These are phyloP conservation scores for Thunnus albacares DNA, from an alignment of 2,797 vertebrate genomes.

Conservation along the genomic window DNA sequence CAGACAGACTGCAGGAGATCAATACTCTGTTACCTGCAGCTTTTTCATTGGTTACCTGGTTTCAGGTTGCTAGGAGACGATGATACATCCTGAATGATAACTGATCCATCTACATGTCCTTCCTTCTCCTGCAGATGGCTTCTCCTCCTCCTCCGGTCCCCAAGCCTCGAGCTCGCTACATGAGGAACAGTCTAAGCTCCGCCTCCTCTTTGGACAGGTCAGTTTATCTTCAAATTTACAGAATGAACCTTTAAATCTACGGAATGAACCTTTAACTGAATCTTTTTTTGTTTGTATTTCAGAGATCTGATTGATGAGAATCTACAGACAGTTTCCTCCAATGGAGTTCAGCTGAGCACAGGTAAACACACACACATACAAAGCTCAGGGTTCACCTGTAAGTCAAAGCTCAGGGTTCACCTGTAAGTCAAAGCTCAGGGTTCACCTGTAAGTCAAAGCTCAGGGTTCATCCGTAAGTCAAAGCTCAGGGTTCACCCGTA, in stretches of 20 bases:
- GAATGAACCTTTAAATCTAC: neutral
- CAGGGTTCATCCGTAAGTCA: no score
- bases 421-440: no score
- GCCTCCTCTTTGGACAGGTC: slow-evolving; percentile 38
- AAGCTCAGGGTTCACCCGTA: no score
- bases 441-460: no score
- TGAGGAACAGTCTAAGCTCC: slow-evolving; percentile 21
- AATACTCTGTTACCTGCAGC: no score
- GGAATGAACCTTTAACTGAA: neutral
- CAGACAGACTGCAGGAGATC: no score
- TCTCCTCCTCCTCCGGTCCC: slow-evolving; percentile 62
- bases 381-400: no score
- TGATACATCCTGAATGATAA: neutral
- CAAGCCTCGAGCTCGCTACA: slow-evolving; percentile 67
- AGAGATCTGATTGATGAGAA: slow-evolving; percentile 30
- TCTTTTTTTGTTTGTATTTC: slow-evolving; percentile 29
- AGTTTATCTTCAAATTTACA: neutral
- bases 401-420: no score
- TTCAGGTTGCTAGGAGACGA: neutral
- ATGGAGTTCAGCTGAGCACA: slow-evolving; percentile 40
- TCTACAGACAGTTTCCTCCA: neutral
- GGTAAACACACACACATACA: slow-evolving; percentile 21
- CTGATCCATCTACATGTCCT: neutral
- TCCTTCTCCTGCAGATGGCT: slow-evolving; percentile 62
- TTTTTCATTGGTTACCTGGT: neutral